Evolutionary conservation across 2,113 vertebrate genomes (phyloP).

Genomic region (Bombycilla garrulus): DNA sequence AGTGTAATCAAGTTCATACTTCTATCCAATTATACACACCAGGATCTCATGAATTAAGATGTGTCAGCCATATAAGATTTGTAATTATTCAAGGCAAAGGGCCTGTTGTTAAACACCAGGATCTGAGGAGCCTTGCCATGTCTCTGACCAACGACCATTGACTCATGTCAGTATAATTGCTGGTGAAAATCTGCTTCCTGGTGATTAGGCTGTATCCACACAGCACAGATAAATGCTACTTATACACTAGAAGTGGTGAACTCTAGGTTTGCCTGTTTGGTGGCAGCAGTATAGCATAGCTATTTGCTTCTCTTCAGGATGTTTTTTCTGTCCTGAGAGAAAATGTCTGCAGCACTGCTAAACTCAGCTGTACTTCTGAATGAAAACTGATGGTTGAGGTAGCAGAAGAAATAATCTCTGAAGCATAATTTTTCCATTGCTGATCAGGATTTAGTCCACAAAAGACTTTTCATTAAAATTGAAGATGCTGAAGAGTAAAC

Average conservation of each 20-base stretch:
- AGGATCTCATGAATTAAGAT: slow-evolving; percentile 58
- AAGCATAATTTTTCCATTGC: background rate
- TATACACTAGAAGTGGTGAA: background rate
- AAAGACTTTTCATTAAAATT: background rate
- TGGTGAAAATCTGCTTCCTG: background rate
- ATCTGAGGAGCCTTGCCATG: background rate
- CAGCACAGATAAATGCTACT: background rate
- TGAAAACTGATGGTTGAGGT: background rate
- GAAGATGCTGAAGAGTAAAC: background rate
- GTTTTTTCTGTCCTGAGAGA: background rate
- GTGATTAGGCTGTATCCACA: background rate
- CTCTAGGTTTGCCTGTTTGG: background rate
- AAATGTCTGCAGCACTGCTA: background rate
- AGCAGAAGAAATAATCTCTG: background rate
- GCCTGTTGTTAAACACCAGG: background rate
- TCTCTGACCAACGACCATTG: background rate
- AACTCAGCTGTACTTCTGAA: background rate
- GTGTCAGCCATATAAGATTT: slow-evolving; percentile 27
- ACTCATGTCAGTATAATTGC: background rate
- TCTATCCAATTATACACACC: slow-evolving; percentile 56
- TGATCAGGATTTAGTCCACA: background rate
- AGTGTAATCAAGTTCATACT: slow-evolving; percentile 72
- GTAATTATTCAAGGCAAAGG: slow-evolving; percentile 40
- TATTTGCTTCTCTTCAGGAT: background rate
- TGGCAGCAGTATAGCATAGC: background rate